phyloP scores from a whole-genome alignment of 2,888 invertebrate genomes.

The Carabus problematicus region DNA sequence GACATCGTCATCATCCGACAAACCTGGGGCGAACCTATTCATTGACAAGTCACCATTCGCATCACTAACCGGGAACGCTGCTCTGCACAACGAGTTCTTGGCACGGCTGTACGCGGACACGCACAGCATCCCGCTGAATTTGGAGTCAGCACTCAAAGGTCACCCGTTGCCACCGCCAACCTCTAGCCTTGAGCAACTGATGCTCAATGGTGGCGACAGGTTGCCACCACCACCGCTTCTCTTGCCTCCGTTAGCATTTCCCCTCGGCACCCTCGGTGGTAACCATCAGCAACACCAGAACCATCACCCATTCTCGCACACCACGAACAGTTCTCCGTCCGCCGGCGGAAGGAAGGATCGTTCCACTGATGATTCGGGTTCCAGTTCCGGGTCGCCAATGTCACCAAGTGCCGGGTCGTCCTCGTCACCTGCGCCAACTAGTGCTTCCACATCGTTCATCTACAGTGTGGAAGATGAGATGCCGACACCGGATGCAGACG shows the following conservation, averaged over 20 bases:
- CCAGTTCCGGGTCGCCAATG: conserved; percentile 16
- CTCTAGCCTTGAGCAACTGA: conserved; percentile 59
- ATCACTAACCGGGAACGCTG: conserved; percentile 66
- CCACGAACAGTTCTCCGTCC: conserved; percentile 55
- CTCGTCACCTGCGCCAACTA: conserved; percentile 15
- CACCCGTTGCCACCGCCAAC: conserved; percentile 61
- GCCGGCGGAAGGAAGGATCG: conserved; percentile 28
- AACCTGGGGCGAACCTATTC: conserved; percentile 58
- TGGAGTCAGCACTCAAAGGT: conserved; percentile 70
- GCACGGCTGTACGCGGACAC: conserved; percentile 79
- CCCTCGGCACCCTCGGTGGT: conserved; percentile 52
- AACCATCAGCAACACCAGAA: conserved; percentile 58
- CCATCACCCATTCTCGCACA: not conserved
- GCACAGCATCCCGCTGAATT: conserved; percentile 66
- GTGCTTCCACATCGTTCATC: conserved; percentile 59
- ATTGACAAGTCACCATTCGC: conserved; percentile 63
- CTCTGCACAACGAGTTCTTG: conserved; percentile 80
- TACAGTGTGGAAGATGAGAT: conserved; percentile 74
- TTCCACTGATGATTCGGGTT: conserved; percentile 24
- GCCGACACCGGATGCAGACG: conserved; percentile 70
- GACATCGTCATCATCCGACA: conserved; percentile 68
- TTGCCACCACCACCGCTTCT: conserved; percentile 66
- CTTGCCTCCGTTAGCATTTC: conserved; percentile 67
- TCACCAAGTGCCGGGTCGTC: conserved; percentile 22
- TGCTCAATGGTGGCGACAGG: conserved; percentile 62